These are phyloP conservation scores for Xyrauchen texanus DNA, from an alignment of 2,113 vertebrate species.

Conservation along the genomic window DNA sequence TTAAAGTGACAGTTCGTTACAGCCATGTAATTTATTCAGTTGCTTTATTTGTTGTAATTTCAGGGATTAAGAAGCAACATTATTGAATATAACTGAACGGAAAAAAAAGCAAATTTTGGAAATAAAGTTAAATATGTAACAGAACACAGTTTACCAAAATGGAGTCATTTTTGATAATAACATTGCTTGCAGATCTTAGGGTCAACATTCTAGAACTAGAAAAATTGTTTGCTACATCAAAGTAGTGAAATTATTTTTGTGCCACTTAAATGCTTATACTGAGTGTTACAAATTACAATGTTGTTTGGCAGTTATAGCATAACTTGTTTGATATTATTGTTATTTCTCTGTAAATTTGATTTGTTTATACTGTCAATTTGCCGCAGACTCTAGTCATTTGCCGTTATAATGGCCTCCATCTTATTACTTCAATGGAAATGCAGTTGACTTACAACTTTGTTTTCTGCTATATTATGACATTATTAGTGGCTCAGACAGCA, in stretches of 20 bases:
- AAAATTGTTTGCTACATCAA: too few species aligned
- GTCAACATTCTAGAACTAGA: too few species aligned
- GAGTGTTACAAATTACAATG: not conserved
- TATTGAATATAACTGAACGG: too few species aligned
- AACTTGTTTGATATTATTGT: slow-evolving; percentile 19
- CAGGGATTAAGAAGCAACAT: too few species aligned
- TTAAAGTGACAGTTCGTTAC: not conserved
- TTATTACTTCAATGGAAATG: slow-evolving; percentile 18
- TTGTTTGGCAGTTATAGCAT: slow-evolving; percentile 2
- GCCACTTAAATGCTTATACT: not conserved
- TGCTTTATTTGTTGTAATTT: not conserved
- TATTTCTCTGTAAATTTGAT: slow-evolving; percentile 12
- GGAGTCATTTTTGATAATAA: too few species aligned
- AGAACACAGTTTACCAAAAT: too few species aligned
- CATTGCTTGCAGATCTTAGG: too few species aligned
- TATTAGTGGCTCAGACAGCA: slow-evolving; percentile 20
- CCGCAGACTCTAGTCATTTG: slow-evolving; percentile 5
- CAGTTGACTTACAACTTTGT: slow-evolving; percentile 9
- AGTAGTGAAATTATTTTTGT: too few species aligned
- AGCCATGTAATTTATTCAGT: not conserved
- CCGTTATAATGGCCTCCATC: slow-evolving; percentile 15
- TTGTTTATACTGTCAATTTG: not conserved
- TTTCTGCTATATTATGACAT: slow-evolving; percentile 21
- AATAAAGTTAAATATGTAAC: too few species aligned
- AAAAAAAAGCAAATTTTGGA: too few species aligned